Evolutionary conservation across 2,113 vertebrate genomes (phyloP).

Genomic region (Aptenodytes forsteri): DNA sequence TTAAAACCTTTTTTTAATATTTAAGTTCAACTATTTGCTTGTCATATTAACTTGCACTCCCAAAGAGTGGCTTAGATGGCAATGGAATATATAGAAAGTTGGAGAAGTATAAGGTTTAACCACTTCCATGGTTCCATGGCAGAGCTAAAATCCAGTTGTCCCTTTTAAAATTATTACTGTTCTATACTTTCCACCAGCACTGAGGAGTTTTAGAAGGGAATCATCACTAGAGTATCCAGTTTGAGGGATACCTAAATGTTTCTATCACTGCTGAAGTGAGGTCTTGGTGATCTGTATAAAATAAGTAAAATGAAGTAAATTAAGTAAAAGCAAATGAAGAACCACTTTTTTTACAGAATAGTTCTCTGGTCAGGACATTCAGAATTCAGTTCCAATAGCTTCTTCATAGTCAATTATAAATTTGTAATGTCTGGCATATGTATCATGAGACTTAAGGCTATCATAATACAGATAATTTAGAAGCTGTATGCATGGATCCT

Average conservation of each 20-base stretch:
- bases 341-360: background rate
- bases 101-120: background rate
- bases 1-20: background rate
- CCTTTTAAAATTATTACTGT: background rate
- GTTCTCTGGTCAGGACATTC: background rate
- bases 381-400: background rate
- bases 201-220: background rate
- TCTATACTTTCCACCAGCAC: background rate
- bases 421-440: background rate
- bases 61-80: background rate
- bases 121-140: background rate
- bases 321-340: background rate
- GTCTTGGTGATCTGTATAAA: background rate
- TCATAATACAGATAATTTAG: background rate
- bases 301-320: background rate
- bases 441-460: background rate
- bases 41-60: background rate
- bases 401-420: background rate
- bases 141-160: background rate
- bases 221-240: background rate
- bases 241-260: background rate
- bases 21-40: background rate
- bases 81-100: background rate
- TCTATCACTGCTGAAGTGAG: background rate
- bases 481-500: background rate